phyloP scores from a whole-genome alignment of 2,113 vertebrate genomes.

The Hypocryptadius cinnamomeus region DNA sequence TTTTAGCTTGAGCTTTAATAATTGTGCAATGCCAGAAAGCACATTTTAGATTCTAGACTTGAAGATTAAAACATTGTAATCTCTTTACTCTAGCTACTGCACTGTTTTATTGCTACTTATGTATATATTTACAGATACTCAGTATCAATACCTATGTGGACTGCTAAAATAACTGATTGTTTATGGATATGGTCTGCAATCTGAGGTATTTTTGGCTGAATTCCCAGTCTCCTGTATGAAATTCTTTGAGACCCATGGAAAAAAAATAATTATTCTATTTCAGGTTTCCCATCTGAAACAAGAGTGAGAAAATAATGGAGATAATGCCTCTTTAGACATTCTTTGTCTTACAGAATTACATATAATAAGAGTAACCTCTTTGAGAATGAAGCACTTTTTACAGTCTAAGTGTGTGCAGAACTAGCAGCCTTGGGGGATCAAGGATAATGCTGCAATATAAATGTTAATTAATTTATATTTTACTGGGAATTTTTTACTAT shows the following conservation, averaged over 20 bases:
- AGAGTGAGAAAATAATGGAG: neutral
- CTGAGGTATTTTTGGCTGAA: neutral
- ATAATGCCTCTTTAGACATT: neutral
- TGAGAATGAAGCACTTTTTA: neutral
- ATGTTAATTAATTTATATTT: conserved; percentile 39
- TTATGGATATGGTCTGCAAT: neutral
- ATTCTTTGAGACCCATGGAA: accelerated
- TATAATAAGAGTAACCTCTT: neutral
- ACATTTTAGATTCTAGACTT: neutral
- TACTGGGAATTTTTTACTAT: neutral
- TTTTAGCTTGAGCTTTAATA: neutral
- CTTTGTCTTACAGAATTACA: neutral
- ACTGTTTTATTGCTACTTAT: neutral
- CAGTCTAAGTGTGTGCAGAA: neutral
- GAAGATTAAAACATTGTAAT: neutral
- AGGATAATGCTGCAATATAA: neutral
- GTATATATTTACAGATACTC: neutral
- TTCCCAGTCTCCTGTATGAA: neutral
- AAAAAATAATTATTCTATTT: neutral
- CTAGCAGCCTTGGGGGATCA: neutral
- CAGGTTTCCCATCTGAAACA: neutral
- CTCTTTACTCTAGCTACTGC: neutral
- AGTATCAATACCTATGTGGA: neutral
- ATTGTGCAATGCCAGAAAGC: neutral
- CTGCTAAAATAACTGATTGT: neutral